These are phyloP conservation scores for Scaptomyza pallida DNA, from an alignment of 1,140 invertebrate species.

Conservation along the genomic window DNA sequence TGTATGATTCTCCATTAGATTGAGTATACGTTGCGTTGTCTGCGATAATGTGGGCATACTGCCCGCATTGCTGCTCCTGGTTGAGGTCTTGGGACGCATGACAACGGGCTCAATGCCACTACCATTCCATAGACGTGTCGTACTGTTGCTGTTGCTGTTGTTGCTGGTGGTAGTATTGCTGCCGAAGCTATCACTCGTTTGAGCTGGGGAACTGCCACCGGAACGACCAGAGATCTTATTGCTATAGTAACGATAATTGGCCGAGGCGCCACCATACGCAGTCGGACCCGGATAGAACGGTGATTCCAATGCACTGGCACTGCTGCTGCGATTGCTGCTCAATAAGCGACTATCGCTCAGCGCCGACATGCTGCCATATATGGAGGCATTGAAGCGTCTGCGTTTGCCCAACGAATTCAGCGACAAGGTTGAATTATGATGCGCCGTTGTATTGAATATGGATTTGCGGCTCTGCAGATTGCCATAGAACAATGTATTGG, in stretches of 20 bases:
- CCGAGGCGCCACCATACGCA: conserved; percentile 91
- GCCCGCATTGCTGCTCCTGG: conserved; percentile 40
- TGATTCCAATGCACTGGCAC: conserved; percentile 80
- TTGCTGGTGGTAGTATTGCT: conserved; percentile 1
- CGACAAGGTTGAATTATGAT: conserved; percentile 78
- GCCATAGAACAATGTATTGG: conserved; percentile 68
- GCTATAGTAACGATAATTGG: conserved; percentile 85
- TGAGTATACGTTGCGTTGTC: conserved; percentile 88
- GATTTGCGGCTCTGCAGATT: conserved; percentile 80
- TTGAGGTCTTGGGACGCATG: conserved; percentile 32
- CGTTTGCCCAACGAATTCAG: conserved; percentile 68
- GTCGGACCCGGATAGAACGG: conserved; percentile 93
- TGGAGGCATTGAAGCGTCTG: conserved; percentile 75
- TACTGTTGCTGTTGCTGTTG: conserved; percentile 1
- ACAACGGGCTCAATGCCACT: conserved; percentile 59
- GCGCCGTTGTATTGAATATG: conserved; percentile 56
- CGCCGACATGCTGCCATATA: conserved; percentile 81
- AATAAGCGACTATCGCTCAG: conserved; percentile 79
- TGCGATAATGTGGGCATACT: conserved; percentile 83
- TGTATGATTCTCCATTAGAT: conserved; percentile 89
- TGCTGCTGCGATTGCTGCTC: conserved; percentile 44
- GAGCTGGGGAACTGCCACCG: conserved; percentile 46
- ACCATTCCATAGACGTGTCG: not conserved
- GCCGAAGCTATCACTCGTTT: conserved; percentile 25
- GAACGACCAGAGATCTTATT: conserved; percentile 16